Evolutionary conservation across 2,797 vertebrate genomes (phyloP).

Genomic region (Erethizon dorsatum): DNA sequence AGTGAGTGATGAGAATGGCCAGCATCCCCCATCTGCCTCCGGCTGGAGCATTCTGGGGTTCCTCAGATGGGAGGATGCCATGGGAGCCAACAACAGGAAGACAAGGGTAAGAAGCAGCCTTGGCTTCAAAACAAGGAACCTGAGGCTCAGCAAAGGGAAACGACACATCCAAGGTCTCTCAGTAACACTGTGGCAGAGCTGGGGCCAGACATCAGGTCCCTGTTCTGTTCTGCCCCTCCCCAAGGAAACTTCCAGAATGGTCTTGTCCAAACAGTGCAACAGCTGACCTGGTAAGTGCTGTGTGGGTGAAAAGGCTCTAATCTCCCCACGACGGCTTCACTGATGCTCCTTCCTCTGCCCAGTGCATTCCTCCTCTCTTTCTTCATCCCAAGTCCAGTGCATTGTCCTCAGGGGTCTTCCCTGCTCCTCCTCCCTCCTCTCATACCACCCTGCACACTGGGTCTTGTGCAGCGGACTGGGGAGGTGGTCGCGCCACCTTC

Average conservation of each 20-base stretch:
- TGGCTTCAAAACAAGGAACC: background rate
- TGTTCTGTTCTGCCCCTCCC: background rate
- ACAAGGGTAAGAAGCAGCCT: background rate
- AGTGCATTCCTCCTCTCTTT: background rate
- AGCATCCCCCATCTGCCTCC: background rate
- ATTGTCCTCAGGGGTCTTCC: background rate
- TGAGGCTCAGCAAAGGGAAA: background rate
- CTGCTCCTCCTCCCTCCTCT: background rate
- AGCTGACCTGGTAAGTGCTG: background rate
- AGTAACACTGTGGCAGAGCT: background rate
- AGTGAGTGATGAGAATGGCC: background rate
- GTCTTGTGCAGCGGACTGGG: background rate
- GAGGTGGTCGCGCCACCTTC: fast-evolving
- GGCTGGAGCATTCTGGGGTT: background rate
- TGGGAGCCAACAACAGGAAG: background rate
- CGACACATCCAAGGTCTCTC: background rate
- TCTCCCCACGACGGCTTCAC: background rate
- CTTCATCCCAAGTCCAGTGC: background rate
- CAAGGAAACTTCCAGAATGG: background rate
- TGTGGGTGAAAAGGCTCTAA: background rate
- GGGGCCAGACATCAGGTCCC: background rate
- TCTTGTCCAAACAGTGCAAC: fast-evolving
- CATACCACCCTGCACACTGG: background rate
- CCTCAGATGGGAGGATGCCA: fast-evolving
- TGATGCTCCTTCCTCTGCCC: background rate